A percentile compares a stretch with the other conserved stretches of the same genome.
Evolutionary conservation across 2,888 invertebrate genomes (phyloP).

Genomic region (Corbicula japonica): DNA sequence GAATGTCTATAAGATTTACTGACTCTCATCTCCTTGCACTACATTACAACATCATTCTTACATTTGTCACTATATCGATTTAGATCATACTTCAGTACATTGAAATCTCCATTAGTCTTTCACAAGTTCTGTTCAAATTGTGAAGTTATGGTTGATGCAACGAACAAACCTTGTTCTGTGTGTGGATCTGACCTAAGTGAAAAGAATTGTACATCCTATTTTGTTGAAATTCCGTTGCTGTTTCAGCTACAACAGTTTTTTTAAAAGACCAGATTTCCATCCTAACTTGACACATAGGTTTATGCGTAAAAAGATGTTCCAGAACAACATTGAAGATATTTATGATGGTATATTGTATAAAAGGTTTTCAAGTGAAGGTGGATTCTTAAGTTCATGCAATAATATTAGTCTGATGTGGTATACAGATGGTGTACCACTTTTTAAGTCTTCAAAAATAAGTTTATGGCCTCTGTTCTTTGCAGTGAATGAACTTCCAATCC

Average conservation of each 20-base stretch:
- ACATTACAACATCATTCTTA: conserved; percentile 16
- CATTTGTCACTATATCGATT: conserved; percentile 47
- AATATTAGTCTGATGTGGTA: conserved; percentile 41
- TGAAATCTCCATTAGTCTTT: conserved; percentile 39
- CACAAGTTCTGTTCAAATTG: conserved; percentile 46
- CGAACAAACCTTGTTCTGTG: conserved; percentile 6
- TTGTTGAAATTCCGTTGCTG: conserved; percentile 51
- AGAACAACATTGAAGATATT: conserved; percentile 44
- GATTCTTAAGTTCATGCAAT: conserved; percentile 23
- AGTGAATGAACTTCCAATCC: conserved; percentile 47
- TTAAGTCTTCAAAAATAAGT: conserved; percentile 45
- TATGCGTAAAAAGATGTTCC: conserved; percentile 18
- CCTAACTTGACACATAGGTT: conserved; percentile 31
- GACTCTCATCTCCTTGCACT: conserved; percentile 40
- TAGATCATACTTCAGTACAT: conserved; percentile 35
- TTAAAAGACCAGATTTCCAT: conserved; percentile 40
- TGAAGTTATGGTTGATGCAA: conserved; percentile 29
- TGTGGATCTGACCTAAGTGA: conserved; percentile 18
- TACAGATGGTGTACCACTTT: conserved; percentile 36
- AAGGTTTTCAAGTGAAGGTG: conserved; percentile 29
- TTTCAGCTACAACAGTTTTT: conserved; percentile 44
- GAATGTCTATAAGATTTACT: conserved; percentile 50
- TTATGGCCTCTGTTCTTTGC: conserved; percentile 58
- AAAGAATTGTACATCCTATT: conserved; percentile 38
- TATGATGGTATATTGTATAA: conserved; percentile 53